Evolutionary conservation across 2,797 vertebrate species (phyloP).

Genomic region (Linurgus olivaceus): DNA sequence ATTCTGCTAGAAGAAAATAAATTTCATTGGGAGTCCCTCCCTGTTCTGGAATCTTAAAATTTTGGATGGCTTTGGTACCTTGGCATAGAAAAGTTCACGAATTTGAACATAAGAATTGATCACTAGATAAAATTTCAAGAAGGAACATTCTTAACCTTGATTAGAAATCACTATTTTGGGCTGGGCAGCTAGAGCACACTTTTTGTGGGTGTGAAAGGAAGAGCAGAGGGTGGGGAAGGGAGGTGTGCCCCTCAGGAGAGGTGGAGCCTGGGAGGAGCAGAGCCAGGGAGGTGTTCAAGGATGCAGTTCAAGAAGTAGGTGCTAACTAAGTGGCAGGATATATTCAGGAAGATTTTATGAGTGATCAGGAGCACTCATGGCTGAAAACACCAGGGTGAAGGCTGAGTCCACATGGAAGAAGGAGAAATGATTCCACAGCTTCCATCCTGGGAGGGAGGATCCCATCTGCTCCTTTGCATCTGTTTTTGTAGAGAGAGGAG

Average conservation of each 20-base stretch:
- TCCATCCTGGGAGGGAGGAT: neutral
- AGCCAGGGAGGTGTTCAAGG: neutral
- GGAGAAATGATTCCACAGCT: neutral
- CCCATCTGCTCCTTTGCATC: neutral
- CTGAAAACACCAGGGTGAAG: neutral
- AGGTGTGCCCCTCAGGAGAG: fast-evolving
- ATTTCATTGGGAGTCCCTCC: neutral
- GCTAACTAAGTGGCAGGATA: neutral
- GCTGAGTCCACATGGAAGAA: neutral
- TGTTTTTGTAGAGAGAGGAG: neutral
- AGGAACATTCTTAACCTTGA: neutral
- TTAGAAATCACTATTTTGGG: neutral
- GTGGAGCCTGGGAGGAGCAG: neutral
- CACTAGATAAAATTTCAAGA: neutral
- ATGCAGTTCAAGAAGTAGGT: neutral
- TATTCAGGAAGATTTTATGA: neutral
- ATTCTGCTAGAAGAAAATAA: neutral
- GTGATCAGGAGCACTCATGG: neutral
- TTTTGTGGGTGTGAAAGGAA: neutral
- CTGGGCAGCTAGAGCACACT: neutral
- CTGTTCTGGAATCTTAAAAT: neutral
- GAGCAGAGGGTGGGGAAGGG: neutral
- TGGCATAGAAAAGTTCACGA: neutral
- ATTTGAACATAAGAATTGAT: neutral
- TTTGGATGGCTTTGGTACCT: neutral